Base-by-base conservation (phyloP, 2,797 vertebrate species). In the Amazona ochrocephala region DNA sequence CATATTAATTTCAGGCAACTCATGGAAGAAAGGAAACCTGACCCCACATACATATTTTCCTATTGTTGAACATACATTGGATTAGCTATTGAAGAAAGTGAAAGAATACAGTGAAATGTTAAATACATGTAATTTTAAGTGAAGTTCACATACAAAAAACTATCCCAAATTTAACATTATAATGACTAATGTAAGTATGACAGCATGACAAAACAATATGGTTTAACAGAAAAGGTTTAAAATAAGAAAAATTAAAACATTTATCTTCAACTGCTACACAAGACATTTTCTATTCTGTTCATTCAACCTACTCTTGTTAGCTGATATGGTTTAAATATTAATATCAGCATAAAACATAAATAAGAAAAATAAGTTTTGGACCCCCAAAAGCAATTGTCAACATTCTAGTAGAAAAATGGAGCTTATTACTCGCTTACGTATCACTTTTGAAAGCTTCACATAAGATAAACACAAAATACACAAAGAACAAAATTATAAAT, bases 311-410 rank as follows among this genome's bases (percentile, higher is more conserved):
- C 67, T 68, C 76, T 88, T 58, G 47, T 67, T 91, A 90, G 80
- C 70, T 84, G 92, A 78, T 88, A 56, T 2, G 7, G 74, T 96
- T 97, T 97, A 97, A 97, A 96, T 95, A 97, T 97, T 97, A 97
- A 97, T 89, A 81, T 10, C 39, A 90, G 60, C 75, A 95, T 96
- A 84, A 96, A 98, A 96, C 74, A 96, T 96, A 94, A 93, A 97
- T 92, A 65, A 92, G 80, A 86, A 95, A 96, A 97, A 96, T 95
- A 96, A 95, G 95, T 94, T 93, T 89, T 82, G 94, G 68, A 94
- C 48, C 47, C 13, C 65, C 60, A 42, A 97, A 96, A 90, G 90
- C 89, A 96, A 95, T 16, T 93, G 81, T 87, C 87, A 80, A 76
- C 71, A 84, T 89, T 54, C 73, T 65, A 75, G 32, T 71, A 84